Conservation (phyloP, 2,888 invertebrate genomes). For the Ornithoptera alexandrae region DNA sequence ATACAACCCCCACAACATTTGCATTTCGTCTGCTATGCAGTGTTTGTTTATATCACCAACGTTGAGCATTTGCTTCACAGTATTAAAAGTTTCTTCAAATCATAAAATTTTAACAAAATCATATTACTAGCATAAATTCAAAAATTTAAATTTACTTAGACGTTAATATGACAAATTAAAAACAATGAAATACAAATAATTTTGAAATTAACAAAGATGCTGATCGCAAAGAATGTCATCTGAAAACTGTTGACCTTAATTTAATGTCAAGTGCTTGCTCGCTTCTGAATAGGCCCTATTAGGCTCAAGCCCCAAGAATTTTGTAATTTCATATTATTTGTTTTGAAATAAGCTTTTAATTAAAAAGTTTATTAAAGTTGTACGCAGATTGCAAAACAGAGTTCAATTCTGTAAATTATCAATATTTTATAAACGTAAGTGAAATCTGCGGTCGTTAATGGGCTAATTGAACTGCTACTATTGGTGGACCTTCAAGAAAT, state of each 20-base stretch:
- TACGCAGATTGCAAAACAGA: background rate
- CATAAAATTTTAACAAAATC: no score
- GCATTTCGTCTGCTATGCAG: constrained; percentile 17
- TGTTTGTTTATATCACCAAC: constrained; percentile 6
- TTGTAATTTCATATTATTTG: background rate
- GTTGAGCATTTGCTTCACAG: background rate
- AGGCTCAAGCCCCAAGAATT: constrained; percentile 10
- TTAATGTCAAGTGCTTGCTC: constrained; percentile 17
- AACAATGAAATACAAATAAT: background rate
- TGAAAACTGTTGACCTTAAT: constrained; percentile 19
- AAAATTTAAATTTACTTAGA: background rate
- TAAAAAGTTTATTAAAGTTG: background rate
- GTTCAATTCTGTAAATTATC: background rate
- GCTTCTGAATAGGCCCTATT: constrained; percentile 19
- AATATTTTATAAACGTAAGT: background rate
- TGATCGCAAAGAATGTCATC: constrained; percentile 11
- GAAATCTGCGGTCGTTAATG: no score
- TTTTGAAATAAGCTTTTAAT: background rate
- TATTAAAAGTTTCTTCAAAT: no score
- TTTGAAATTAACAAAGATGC: background rate
- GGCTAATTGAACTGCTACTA: no score
- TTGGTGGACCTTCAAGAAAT: no score
- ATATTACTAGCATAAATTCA: no score
- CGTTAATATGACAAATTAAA: background rate
- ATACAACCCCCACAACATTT: constrained; percentile 1